Percentiles rank a stretch among this genome's conserved stretches.
Evolutionary conservation across 2,888 invertebrate genomes (phyloP).

Genomic region (Drosophila barbarae): DNA sequence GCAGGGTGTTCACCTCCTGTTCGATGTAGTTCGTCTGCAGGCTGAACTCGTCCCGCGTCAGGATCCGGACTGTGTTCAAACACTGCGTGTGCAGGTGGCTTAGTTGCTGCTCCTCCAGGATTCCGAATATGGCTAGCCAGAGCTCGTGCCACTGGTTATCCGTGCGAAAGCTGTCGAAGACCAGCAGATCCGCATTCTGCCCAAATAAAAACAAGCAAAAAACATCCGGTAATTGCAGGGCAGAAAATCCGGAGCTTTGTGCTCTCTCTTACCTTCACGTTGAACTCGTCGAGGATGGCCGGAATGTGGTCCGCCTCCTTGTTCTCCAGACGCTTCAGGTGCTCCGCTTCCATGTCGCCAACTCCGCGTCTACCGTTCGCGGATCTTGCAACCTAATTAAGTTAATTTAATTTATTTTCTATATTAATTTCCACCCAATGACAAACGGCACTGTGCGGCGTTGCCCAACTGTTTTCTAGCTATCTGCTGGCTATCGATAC

Average conservation of each 20-base stretch:
- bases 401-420: constrained; percentile 11
- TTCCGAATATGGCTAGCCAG: constrained; percentile 77
- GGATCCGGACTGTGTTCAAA: constrained; percentile 79
- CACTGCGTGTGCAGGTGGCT: constrained; percentile 66
- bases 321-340: constrained; percentile 71
- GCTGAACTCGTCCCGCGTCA: constrained; percentile 88
- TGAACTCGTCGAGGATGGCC: constrained; percentile 71
- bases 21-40: constrained; percentile 84
- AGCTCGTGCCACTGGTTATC: constrained; percentile 78
- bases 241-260: neutral
- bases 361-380: constrained; percentile 3
- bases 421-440: constrained; percentile 15
- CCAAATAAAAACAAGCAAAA: no score
- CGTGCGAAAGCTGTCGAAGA: constrained; percentile 76
- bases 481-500: neutral
- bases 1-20: constrained; percentile 85
- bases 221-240: neutral
- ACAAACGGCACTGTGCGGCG: constrained; percentile 6
- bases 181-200: constrained; percentile 77
- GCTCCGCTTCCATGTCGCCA: constrained; percentile 73
- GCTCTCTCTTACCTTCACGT: constrained; percentile 69
- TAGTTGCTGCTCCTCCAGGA: constrained; percentile 71
- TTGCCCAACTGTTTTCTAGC: neutral
- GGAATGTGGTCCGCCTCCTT: constrained; percentile 69
- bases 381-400: constrained; percentile 4